phyloP scores from a whole-genome alignment of 2,113 vertebrate species.

The Platycercus adscitus region DNA sequence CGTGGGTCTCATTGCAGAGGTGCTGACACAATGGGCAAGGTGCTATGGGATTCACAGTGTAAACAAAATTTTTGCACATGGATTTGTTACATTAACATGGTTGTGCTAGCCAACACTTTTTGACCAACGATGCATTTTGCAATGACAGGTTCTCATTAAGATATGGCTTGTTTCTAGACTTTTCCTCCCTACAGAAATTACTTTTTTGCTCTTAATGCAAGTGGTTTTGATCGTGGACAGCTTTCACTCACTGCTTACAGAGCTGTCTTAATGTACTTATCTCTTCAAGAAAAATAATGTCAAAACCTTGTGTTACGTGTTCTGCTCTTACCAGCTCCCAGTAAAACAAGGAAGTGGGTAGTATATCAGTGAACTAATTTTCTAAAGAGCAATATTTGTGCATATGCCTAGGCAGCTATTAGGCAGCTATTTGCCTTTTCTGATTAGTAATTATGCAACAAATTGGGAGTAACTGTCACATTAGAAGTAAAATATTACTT shows the following conservation, averaged over 20 bases:
- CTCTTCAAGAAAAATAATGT: not conserved
- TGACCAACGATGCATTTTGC: not conserved
- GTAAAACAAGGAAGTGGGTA: not conserved
- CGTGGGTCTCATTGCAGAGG: not conserved
- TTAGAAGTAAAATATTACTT: slow-evolving; percentile 9
- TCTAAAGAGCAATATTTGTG: slow-evolving; percentile 12
- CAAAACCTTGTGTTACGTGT: not conserved
- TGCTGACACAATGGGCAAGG: not conserved
- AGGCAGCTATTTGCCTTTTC: slow-evolving; percentile 23
- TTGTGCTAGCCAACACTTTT: not conserved
- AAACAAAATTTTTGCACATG: not conserved
- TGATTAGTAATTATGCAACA: not conserved
- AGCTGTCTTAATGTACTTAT: not conserved
- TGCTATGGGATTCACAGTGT: not conserved
- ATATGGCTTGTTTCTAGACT: not conserved
- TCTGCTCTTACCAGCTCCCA: not conserved
- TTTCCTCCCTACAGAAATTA: not conserved
- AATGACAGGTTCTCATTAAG: not conserved
- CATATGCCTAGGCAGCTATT: not conserved
- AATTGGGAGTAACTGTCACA: slow-evolving; percentile 12
- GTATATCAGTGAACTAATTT: not conserved
- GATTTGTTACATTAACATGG: not conserved
- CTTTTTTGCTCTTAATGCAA: slow-evolving; percentile 1
- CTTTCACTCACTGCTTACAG: not conserved
- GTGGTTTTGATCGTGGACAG: slow-evolving; percentile 1